Conservation (phyloP, 2,113 vertebrate species). For the Eolophus roseicapilla region DNA sequence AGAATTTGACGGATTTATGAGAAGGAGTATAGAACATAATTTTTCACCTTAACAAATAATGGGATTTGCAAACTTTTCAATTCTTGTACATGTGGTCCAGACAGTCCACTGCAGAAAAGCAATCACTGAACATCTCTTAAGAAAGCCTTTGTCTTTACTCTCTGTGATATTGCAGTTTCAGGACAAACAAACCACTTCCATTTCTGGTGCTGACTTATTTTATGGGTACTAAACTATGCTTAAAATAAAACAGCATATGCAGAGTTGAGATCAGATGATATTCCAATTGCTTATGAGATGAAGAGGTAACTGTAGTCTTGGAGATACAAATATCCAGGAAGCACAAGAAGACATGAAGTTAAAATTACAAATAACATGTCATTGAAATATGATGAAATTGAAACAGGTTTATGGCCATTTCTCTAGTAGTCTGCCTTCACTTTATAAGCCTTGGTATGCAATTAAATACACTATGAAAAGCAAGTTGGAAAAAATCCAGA, state of each 20-base stretch:
- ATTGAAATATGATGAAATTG: conserved; percentile 9
- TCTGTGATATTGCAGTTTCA: neutral
- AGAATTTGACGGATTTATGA: neutral
- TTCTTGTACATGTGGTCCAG: neutral
- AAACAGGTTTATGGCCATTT: conserved; percentile 13
- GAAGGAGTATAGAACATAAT: neutral
- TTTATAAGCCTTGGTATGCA: neutral
- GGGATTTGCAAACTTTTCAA: neutral
- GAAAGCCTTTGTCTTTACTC: neutral
- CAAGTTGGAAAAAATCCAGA: neutral
- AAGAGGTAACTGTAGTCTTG: neutral
- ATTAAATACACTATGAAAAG: conserved; percentile 2
- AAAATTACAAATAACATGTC: conserved; percentile 19
- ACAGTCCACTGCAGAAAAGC: neutral
- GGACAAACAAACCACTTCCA: neutral
- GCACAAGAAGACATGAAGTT: neutral
- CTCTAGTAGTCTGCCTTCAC: neutral
- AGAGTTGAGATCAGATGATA: conserved; percentile 1
- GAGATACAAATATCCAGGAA: neutral
- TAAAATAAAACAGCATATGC: conserved; percentile 9
- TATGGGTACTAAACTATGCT: neutral
- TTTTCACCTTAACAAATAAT: neutral
- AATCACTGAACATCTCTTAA: neutral
- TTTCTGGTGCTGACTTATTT: neutral
- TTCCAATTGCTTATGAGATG: neutral